Evolutionary conservation across 2,113 vertebrate species (phyloP).

Genomic region (Halichoerus grypus): DNA sequence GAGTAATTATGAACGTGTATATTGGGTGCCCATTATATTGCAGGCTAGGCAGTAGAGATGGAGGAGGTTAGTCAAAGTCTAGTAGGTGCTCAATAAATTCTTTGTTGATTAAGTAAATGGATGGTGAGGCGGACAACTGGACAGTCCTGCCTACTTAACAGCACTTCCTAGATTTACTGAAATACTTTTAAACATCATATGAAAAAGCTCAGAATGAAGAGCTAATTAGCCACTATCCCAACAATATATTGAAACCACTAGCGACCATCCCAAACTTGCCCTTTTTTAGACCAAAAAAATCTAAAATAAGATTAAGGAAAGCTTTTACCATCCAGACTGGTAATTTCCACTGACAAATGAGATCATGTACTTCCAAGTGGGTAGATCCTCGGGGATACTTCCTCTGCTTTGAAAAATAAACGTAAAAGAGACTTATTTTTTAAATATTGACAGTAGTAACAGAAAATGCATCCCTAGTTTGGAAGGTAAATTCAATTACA

Average conservation of each 20-base stretch:
- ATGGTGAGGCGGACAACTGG: background rate
- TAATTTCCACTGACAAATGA: background rate
- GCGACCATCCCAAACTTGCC: background rate
- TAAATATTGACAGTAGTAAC: slow-evolving; percentile 31
- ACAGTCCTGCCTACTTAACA: background rate
- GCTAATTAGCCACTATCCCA: background rate
- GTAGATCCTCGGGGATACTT: background rate
- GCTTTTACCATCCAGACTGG: background rate
- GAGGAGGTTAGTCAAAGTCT: background rate
- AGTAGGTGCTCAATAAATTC: slow-evolving; percentile 18
- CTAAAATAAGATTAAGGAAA: background rate
- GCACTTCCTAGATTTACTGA: background rate
- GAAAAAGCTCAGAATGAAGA: slow-evolving; percentile 5
- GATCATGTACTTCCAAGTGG: background rate
- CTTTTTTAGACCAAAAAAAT: background rate
- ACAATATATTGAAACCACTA: background rate
- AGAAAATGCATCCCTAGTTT: background rate
- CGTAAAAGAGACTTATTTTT: background rate
- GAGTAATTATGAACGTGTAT: background rate
- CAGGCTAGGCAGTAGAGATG: background rate
- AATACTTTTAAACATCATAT: background rate
- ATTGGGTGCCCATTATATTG: background rate
- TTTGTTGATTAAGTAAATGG: background rate
- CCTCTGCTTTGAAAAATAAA: slow-evolving; percentile 22
- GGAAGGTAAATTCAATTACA: background rate